Evolutionary conservation across 2,113 vertebrate species (phyloP).

Genomic region (Paraplagusia blochii): DNA sequence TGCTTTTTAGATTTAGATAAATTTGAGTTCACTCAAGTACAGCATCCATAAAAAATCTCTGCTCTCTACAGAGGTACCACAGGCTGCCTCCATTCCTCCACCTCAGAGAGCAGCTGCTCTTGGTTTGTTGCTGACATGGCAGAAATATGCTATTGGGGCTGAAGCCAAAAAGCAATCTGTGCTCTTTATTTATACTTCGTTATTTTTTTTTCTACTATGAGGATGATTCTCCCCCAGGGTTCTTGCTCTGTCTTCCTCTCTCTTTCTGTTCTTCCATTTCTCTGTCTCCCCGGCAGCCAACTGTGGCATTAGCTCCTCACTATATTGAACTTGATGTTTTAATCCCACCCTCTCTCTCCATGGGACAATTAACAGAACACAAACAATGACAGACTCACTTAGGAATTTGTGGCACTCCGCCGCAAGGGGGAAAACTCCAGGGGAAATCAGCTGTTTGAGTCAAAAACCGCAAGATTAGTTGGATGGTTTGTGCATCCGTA

Average conservation of each 20-base stretch:
- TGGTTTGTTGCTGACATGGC: conserved; percentile 60
- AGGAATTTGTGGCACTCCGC: conserved; percentile 63
- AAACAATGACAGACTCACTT: conserved; percentile 66
- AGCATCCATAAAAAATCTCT: conserved; percentile 20
- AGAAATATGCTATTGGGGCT: conserved; percentile 43
- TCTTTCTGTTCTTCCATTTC: conserved; percentile 11
- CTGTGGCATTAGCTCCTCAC: conserved; percentile 49
- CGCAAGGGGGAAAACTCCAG: conserved; percentile 44
- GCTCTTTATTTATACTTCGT: conserved; percentile 61
- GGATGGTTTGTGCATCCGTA: conserved; percentile 12
- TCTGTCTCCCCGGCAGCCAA: conserved; percentile 46
- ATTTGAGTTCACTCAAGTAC: conserved; percentile 35
- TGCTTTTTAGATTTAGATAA: conserved; percentile 4
- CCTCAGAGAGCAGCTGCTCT: conserved; percentile 53
- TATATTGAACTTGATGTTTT: conserved; percentile 70
- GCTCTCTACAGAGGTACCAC: conserved; percentile 22
- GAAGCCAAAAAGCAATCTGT: conserved; percentile 56
- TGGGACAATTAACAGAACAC: conserved; percentile 60
- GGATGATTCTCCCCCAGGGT: conserved; percentile 49
- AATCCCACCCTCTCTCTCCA: conserved; percentile 55
- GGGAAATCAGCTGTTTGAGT: conserved; percentile 67
- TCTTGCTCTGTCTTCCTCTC: conserved; percentile 13
- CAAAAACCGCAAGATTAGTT: conserved; percentile 46
- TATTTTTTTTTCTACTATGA: conserved; percentile 44
- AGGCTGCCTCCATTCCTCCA: conserved; percentile 24